Evolutionary conservation across 1,140 invertebrate genomes (phyloP), one percentile per base, ranked within the genome.

Genomic region (Psilanteris sp.): DNA sequence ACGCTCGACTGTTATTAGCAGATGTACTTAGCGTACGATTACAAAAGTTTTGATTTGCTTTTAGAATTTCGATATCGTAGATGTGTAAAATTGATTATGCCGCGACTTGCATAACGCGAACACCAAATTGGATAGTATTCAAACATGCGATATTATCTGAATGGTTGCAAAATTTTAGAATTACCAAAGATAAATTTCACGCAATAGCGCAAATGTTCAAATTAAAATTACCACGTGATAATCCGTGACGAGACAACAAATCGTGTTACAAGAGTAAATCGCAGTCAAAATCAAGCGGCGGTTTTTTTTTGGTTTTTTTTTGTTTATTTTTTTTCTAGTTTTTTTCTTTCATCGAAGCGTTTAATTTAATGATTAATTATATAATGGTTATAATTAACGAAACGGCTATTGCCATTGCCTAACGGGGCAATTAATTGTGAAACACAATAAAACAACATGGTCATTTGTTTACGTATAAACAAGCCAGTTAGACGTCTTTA

Each of bases 401-500:
- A 70, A 57, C 41, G 13, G n/a, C n/a, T n/a, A 41, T 3, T 11
- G 34, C 36, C 18, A 11, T 70, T 70, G 7, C 54, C 14, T 22
- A 61, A 70, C 4, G 22, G 1, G 8, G 14, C 27, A 44, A 71
- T 71, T 71, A 61, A 62, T 62, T 62, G 37, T 16, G 67, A 71
- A 71, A 55, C 55, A 54, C n/a, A 68, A 68, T 57, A n/a, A 39
- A 22, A n/a, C 13, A 7, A 0, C 4, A 0, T 16, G 16, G 9
- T 48, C 54, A 50, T 71, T 71, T 71, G 54, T 71, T 71, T 72
- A 22, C 31, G 9, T 11, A 8, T 24, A 48, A 62, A 64, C 39
- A 31, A 72, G 34, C 26, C 27, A 7, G 9, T 15, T 8, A 24
- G 43, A 64, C 50, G 32, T 62, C 57, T 55, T 48, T 41, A 24